Evolutionary conservation across 1,140 invertebrate species (phyloP).

Genomic region (Asbolus verrucosus): DNA sequence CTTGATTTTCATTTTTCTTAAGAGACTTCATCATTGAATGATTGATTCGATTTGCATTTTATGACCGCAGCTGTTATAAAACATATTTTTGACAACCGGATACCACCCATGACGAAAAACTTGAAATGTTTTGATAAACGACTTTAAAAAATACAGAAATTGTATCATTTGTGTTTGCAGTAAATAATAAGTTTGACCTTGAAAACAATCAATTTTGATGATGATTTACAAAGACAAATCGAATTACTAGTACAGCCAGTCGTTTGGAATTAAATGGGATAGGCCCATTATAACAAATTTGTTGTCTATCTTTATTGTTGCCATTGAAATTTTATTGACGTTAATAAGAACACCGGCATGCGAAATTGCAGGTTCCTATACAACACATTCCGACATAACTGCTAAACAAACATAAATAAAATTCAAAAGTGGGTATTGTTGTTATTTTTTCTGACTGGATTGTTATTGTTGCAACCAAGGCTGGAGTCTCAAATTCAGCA

Average conservation of each 20-base stretch:
- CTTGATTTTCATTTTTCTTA: no score
- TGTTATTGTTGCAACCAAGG: slow-evolving; percentile 22
- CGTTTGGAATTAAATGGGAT: neutral
- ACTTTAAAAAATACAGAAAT: slow-evolving; percentile 24
- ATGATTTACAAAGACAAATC: slow-evolving; percentile 12
- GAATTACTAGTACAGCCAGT: neutral
- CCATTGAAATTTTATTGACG: slow-evolving; percentile 14
- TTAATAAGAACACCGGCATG: slow-evolving; percentile 15
- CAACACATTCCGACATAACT: neutral
- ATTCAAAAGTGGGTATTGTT: neutral
- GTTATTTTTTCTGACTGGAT: neutral
- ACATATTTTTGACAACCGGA: slow-evolving; percentile 13
- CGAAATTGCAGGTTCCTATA: slow-evolving; percentile 11
- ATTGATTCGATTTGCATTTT: slow-evolving; percentile 3
- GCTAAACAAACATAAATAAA: neutral
- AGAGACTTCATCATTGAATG: no score
- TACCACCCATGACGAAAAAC: slow-evolving; percentile 25
- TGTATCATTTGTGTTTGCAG: slow-evolving; percentile 12
- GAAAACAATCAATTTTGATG: slow-evolving; percentile 8
- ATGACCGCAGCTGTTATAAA: neutral
- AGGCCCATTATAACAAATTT: neutral
- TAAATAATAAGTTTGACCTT: slow-evolving; percentile 22
- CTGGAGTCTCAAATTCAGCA: slow-evolving; percentile 12
- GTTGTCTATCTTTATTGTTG: slow-evolving; percentile 11
- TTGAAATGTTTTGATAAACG: slow-evolving; percentile 1